These are phyloP conservation scores for Margarornis squamiger DNA, from an alignment of 2,797 vertebrate species.

Conservation along the genomic window DNA sequence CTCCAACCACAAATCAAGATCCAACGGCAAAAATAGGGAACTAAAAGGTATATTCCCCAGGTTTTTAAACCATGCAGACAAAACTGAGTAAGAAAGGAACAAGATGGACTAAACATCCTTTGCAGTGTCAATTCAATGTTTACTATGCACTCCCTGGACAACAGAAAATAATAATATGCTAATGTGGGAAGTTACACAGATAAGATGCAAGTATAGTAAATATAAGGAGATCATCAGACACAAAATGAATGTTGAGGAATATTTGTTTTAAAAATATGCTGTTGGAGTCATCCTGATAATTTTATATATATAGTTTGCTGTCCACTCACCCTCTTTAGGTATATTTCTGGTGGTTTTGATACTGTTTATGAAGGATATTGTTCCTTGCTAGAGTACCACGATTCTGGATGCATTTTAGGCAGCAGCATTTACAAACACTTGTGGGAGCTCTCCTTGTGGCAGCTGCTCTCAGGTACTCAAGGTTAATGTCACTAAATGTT, in stretches of 20 bases:
- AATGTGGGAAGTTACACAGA: background rate
- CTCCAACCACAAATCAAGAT: background rate
- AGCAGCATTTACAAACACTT: background rate
- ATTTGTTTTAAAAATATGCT: background rate
- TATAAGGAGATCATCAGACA: background rate
- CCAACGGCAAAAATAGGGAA: background rate
- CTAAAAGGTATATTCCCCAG: background rate
- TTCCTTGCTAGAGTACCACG: background rate
- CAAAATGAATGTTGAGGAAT: background rate
- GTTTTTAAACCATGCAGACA: background rate
- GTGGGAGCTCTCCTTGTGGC: background rate
- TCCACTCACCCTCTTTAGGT: background rate
- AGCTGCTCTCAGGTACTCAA: background rate
- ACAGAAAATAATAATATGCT: background rate
- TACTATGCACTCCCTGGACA: background rate
- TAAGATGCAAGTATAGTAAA: background rate
- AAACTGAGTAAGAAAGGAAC: background rate
- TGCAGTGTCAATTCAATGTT: background rate
- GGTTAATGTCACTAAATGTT: background rate
- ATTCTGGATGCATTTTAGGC: background rate
- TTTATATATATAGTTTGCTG: background rate
- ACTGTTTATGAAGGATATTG: background rate
- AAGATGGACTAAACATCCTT: background rate
- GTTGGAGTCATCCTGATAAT: background rate
- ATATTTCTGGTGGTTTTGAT: background rate